Conservation (phyloP, 2,797 vertebrate genomes). For the Hemibagrus guttatus region DNA sequence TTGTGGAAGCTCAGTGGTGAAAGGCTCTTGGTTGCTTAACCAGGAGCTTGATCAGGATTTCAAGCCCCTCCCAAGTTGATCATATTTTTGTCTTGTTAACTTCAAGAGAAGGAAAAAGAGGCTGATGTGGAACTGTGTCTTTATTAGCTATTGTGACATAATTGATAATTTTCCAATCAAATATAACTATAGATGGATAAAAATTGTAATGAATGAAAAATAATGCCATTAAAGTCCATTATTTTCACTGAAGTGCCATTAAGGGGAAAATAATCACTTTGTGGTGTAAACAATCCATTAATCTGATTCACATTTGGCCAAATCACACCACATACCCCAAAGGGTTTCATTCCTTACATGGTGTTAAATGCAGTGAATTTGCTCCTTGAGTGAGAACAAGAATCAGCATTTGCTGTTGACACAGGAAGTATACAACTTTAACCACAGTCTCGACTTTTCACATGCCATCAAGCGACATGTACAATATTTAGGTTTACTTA, state of each 20-base stretch:
- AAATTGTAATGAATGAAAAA: background rate
- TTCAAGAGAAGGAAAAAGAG: constrained; percentile 12
- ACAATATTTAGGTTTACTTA: background rate
- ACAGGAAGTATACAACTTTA: constrained; percentile 51
- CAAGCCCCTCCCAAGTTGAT: background rate
- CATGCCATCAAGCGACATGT: background rate
- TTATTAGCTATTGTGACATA: background rate
- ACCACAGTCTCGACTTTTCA: constrained; percentile 47
- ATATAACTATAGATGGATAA: background rate
- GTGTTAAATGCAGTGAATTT: background rate
- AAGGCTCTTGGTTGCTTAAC: background rate
- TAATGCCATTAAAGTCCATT: background rate
- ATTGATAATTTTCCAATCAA: background rate
- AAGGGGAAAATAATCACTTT: background rate
- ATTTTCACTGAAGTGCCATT: background rate
- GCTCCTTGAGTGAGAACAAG: background rate
- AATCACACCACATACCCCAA: background rate
- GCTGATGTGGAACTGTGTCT: background rate
- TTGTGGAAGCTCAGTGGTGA: background rate
- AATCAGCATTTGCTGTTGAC: constrained; percentile 42
- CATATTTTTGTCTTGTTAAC: background rate
- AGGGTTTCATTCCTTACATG: constrained; percentile 1
- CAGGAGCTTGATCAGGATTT: no score
- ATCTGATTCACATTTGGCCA: background rate
- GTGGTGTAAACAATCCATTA: background rate